Conservation (phyloP, 2,797 vertebrate species). For the Chiroxiphia lanceolata region DNA sequence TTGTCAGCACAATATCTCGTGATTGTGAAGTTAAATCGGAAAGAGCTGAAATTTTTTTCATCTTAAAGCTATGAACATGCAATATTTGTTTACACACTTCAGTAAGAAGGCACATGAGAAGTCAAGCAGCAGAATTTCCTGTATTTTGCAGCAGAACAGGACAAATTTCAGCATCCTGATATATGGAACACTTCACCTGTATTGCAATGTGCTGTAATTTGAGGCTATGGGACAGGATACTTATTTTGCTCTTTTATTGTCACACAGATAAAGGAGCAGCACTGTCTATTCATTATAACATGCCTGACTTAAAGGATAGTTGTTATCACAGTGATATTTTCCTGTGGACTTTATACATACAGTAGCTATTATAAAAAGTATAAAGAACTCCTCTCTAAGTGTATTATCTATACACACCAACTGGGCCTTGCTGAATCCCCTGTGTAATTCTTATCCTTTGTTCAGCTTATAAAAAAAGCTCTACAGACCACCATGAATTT, state of each 20-base stretch:
- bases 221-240: background rate
- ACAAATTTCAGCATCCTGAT: background rate
- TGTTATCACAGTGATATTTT: conserved; percentile 23
- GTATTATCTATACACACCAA: background rate
- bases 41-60: background rate
- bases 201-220: background rate
- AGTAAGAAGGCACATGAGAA: background rate
- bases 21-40: background rate
- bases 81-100: background rate
- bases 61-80: background rate
- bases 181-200: background rate
- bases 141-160: background rate
- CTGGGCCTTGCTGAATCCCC: conserved; percentile 1
- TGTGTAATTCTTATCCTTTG: background rate
- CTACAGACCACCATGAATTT: background rate
- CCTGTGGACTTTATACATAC: background rate
- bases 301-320: background rate
- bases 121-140: background rate
- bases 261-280: background rate
- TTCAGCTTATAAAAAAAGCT: background rate
- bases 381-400: background rate
- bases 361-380: conserved; percentile 2
- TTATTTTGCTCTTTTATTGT: background rate
- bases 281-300: background rate
- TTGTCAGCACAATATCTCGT: background rate